Percentiles rank a stretch among this genome's conserved stretches.
Evolutionary conservation across 2,113 vertebrate species (phyloP).

Genomic region (Lagopus muta): DNA sequence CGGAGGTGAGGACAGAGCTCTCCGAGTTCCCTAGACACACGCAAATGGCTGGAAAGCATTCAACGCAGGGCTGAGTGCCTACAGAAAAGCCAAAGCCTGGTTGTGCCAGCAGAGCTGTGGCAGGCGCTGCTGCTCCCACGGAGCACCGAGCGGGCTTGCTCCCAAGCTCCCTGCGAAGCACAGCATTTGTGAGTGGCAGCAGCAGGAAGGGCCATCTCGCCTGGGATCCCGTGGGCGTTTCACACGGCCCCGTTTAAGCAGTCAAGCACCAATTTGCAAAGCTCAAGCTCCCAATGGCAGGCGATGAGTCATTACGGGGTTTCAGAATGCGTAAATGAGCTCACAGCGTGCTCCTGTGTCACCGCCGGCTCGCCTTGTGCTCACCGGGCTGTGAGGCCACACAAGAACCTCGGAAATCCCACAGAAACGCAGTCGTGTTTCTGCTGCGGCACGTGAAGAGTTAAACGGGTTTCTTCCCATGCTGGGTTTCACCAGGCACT

Average conservation of each 20-base stretch:
- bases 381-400: not conserved
- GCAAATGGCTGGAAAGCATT: not conserved
- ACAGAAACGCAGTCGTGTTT: not conserved
- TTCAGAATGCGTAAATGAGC: slow-evolving; percentile 82
- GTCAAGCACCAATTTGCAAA: slow-evolving; percentile 25
- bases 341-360: slow-evolving; percentile 74
- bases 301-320: slow-evolving; percentile 81
- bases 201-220: slow-evolving; percentile 15
- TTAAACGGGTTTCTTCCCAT: not conserved
- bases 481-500: slow-evolving; percentile 13
- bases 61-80: not conserved
- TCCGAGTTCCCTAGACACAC: not conserved
- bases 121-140: not conserved
- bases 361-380: not conserved
- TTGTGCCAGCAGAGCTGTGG: not conserved
- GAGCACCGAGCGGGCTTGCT: accelerated
- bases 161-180: accelerated
- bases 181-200: not conserved
- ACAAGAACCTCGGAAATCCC: slow-evolving; percentile 43
- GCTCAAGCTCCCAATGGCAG: slow-evolving; percentile 55
- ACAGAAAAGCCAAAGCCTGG: not conserved
- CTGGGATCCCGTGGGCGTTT: slow-evolving; percentile 7
- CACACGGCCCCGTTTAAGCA: slow-evolving; percentile 11
- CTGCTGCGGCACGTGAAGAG: not conserved
- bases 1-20: not conserved